Evolutionary conservation across 2,888 invertebrate species (phyloP).

Genomic region (Agapostemon virescens): DNA sequence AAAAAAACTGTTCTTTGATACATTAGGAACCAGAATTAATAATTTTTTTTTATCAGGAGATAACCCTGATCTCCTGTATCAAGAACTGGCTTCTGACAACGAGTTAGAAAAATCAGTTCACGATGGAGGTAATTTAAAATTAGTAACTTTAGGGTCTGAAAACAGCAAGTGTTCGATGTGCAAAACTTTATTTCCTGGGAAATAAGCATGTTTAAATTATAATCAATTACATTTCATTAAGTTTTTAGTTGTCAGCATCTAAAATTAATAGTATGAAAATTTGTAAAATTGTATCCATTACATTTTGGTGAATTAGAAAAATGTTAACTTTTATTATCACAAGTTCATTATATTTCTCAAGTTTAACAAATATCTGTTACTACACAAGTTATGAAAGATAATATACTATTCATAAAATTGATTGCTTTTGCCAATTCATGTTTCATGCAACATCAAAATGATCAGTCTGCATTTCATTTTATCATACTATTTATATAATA

Average conservation of each 20-base stretch:
- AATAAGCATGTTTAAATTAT: slow-evolving; percentile 56
- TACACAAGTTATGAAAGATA: not conserved
- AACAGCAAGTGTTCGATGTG: slow-evolving; percentile 31
- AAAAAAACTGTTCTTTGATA: not conserved
- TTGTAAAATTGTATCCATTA: not conserved
- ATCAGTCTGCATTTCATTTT: not conserved
- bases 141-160: slow-evolving; percentile 30
- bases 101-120: slow-evolving; percentile 75
- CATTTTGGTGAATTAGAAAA: not conserved
- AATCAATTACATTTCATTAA: slow-evolving; percentile 24
- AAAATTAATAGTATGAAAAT: slow-evolving; percentile 4
- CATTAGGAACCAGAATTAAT: slow-evolving; percentile 39
- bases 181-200: slow-evolving; percentile 20
- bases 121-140: slow-evolving; percentile 74
- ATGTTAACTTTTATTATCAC: not conserved
- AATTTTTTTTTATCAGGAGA: slow-evolving; percentile 80
- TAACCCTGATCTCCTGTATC: slow-evolving; percentile 83
- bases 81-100: slow-evolving; percentile 81
- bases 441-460: not conserved
- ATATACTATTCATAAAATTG: not conserved
- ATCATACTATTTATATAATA: not conserved
- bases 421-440: not conserved
- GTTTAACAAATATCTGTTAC: not conserved
- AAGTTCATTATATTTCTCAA: not conserved
- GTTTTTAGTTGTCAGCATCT: slow-evolving; percentile 15